Evolutionary conservation across 92 coral and sea anemone genomes (phyloP).

Genomic region (Porites rus): DNA sequence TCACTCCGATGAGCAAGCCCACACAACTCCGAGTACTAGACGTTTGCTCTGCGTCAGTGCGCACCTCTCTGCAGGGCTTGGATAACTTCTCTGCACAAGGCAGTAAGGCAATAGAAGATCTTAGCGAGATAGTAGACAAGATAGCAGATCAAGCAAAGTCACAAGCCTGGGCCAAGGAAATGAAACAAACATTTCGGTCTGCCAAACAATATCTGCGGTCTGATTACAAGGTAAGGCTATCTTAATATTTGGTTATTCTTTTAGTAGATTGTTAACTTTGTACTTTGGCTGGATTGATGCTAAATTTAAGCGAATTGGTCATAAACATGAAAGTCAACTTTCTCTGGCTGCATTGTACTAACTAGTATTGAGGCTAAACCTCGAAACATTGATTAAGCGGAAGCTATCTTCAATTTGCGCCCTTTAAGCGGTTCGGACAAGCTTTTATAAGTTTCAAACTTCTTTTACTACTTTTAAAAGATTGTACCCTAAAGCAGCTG

Average conservation of each 20-base stretch:
- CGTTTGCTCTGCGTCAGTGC: slow-evolving; percentile 61
- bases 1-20: slow-evolving; percentile 58
- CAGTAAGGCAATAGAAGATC: slow-evolving; percentile 48
- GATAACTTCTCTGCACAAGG: slow-evolving; percentile 69
- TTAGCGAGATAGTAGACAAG: slow-evolving; percentile 39
- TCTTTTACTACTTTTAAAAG: slow-evolving; percentile 5
- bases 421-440: not conserved
- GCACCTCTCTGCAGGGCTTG: slow-evolving; percentile 68
- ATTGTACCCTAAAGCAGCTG: not conserved
- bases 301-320: no score
- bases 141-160: slow-evolving; percentile 29
- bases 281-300: not conserved
- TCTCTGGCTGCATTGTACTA: no score
- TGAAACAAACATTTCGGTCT: slow-evolving; percentile 16
- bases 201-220: slow-evolving; percentile 33
- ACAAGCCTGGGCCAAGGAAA: slow-evolving; percentile 31
- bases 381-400: not conserved
- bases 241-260: not conserved
- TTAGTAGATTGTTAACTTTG: not conserved
- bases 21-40: slow-evolving; percentile 54
- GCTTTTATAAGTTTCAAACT: not conserved
- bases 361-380: no score
- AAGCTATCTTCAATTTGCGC: slow-evolving; percentile 12
- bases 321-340: no score
- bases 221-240: slow-evolving; percentile 41